Evolutionary conservation across 2,888 invertebrate genomes (phyloP).

Genomic region (Morinoia aosen): DNA sequence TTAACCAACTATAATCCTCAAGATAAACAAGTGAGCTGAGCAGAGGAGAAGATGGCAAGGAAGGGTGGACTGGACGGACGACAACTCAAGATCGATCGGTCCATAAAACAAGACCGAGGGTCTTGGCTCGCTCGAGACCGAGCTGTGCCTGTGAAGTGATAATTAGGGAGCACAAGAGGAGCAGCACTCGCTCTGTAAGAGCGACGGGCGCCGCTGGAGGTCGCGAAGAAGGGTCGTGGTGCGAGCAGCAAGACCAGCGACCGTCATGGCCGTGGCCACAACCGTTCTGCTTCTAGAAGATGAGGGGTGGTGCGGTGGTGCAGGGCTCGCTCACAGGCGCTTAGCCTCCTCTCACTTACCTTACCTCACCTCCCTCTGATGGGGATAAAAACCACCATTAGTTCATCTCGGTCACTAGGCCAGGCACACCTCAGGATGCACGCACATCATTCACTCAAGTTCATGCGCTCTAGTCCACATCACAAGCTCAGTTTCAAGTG

Average conservation of each 20-base stretch:
- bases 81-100: not conserved
- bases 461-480: not conserved
- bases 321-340: constrained; percentile 29
- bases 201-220: not conserved
- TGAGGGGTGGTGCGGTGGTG: not conserved
- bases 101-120: not conserved
- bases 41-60: constrained; percentile 6
- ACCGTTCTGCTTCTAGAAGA: not conserved
- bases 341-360: constrained; percentile 63
- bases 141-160: not conserved
- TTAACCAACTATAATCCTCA: not conserved
- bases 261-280: not conserved
- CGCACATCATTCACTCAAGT: not conserved
- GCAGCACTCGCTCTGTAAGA: not conserved
- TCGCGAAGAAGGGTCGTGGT: not conserved
- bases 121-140: not conserved
- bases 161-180: not conserved
- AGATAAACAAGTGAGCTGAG: not conserved
- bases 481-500: not conserved
- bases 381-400: constrained; percentile 65
- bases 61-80: not conserved
- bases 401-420: constrained; percentile 47
- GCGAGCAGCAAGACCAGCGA: not conserved
- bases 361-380: constrained; percentile 68
- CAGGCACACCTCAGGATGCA: constrained; percentile 34